Percentiles rank a stretch among this genome's conserved stretches.
Evolutionary conservation across 2,888 invertebrate species (phyloP).

Genomic region (Teinopalpus imperialis): DNA sequence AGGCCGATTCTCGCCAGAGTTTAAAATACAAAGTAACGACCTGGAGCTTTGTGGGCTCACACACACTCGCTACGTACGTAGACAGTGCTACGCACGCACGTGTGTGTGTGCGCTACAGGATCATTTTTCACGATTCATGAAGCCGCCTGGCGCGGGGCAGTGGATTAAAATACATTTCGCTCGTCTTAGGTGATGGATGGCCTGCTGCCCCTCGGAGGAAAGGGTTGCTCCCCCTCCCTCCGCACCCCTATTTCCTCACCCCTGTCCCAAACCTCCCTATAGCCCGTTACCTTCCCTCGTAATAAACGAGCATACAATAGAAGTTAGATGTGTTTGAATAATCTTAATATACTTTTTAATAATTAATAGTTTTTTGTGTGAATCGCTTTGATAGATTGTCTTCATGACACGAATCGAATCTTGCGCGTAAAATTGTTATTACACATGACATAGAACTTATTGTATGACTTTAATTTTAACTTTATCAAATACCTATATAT

Average conservation of each 20-base stretch:
- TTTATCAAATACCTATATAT: too few species aligned
- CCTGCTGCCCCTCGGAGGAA: constrained; percentile 44
- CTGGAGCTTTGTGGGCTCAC: constrained; percentile 32
- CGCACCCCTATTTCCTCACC: constrained; percentile 23
- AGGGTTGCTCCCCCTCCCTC: constrained; percentile 59
- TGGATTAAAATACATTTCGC: constrained; percentile 82
- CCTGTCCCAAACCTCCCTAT: not conserved
- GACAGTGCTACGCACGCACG: constrained; percentile 9
- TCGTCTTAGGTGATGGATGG: constrained; percentile 72
- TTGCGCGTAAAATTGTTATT: too few species aligned
- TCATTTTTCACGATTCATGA: constrained; percentile 82
- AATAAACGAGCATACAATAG: constrained; percentile 46
- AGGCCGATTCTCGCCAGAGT: too few species aligned
- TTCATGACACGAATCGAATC: too few species aligned
- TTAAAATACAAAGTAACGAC: too few species aligned
- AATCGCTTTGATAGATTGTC: too few species aligned
- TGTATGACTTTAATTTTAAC: too few species aligned
- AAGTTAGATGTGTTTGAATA: constrained; percentile 30
- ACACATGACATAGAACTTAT: too few species aligned
- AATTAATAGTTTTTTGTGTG: too few species aligned
- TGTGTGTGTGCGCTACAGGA: constrained; percentile 48
- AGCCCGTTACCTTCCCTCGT: constrained; percentile 28
- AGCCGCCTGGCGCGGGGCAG: constrained; percentile 67
- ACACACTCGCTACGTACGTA: constrained; percentile 27
- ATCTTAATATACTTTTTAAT: too few species aligned